Evolutionary conservation across 53 echinoderm and acorn worm genomes (phyloP), one percentile per base, ranked within the genome.

Genomic region (Apostichopus leukothele): DNA sequence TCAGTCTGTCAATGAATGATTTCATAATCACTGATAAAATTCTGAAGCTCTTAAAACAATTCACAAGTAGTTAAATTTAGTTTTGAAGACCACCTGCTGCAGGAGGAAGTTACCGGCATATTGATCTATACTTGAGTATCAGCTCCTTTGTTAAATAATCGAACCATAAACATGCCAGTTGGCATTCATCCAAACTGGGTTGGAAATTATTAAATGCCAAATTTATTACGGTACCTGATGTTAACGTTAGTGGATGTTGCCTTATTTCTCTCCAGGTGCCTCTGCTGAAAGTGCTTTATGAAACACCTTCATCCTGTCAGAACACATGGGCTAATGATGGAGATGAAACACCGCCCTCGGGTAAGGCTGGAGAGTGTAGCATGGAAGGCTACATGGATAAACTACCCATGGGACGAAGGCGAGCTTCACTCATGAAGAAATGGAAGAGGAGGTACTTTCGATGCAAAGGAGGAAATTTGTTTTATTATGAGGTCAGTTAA

Each of bases 351-450:
- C 85, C 52, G 25, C 26, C 77, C 93, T 19, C 71, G 18, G 73
- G 57, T 14, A 88, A 95, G 67, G 87, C 93, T 4, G 97, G 95
- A 16, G 95, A 95, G 76, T 90, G 95, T 81, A 96, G 96, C 86
- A 99, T 99, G 99, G 99, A 99, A 75, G 99, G 99, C 6, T 99
- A 99, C 92, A 99, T 99, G 96, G 99, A 96, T 86, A 99, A 99
- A 74, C 92, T 99, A 3, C 99, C 99, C 39, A 96, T 99, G 94
- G 99, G 99, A 6, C 76, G 93, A 53, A 89, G 94, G 73, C 89
- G 94, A 52, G 99, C 96, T 10, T 94, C 99, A 11, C 93, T 99
- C 74, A 99, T 99, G 87, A 99, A 99, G 91, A 95, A 95, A 84
- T 99, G 99, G 99, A 99, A 99, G 90, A 99, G 94, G 87, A 89